Evolutionary conservation across 2,888 invertebrate genomes (phyloP), one percentile per base, ranked within the genome.

Genomic region (Hirudinaria manillensis): DNA sequence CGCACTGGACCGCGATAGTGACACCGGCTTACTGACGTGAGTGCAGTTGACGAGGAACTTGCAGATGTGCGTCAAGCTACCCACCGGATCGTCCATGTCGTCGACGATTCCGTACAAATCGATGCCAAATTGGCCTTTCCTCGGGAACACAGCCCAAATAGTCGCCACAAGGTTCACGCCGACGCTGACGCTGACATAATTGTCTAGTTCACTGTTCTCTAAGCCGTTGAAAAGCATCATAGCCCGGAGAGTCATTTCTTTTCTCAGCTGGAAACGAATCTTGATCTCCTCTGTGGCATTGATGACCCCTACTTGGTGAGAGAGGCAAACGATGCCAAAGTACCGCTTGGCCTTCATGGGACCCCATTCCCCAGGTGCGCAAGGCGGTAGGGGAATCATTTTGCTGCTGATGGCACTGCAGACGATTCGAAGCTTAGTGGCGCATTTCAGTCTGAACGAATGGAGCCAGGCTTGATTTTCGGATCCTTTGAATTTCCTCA

Each of bases 311-410:
- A 96, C 96, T 90, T 94, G 83, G 83, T 89, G 88, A 70, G 87
- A 87, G 72, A 88, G 80, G 0, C 88, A 87, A 7, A 86, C 82
- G 45, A 98, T 89, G 3, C 95, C 95, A 83, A 98, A 98, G 51
- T 98, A 89, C 79, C 97, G 89, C 24, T 93, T 93, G 1, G 88
- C 88, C 85, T 99, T 99, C 67, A 94, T 94, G 4, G 98, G 98
- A 2, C 99, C 98, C 98, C 98, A 99, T 87, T 99, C 98, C 21
- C 98, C 98, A 80, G 94, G 93, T 10, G 98, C 97, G 86, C 98
- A 85, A 86, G 97, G 96, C 0, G 99, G 99, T 78, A 99, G 87
- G 0, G 99, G 97, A 27, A 98, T 87, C 98, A 98, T 98, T 67
- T 97, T 96, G 0, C 97, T 96, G 84, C 93, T 93, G 76, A 98